Evolutionary conservation across 2,797 vertebrate species (phyloP), one percentile per base, ranked within the genome.

Genomic region (Synanceia verrucosa): DNA sequence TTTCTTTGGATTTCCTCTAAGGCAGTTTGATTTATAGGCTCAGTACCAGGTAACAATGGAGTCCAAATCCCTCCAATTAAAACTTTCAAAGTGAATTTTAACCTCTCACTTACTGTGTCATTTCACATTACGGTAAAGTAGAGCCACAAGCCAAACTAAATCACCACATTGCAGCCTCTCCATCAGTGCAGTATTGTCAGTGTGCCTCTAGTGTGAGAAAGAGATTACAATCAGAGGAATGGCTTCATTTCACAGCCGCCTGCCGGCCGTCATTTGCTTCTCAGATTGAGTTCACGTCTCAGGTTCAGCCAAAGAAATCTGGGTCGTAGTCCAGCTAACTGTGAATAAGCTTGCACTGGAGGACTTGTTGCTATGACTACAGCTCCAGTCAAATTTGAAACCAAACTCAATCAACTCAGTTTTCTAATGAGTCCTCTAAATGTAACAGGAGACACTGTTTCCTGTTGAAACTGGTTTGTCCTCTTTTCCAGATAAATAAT

Each of bases 211-310:
- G 18, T 24, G 28, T 8, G 7, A 29, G 23, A 39, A 33, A 74
- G 73, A 71, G 78, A 88, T 81, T 59, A 74, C 53, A 84, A 80
- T 86, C 81, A 85, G 43, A 65, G 36, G 29, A 75, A 36, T 29
- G 28, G 63, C 43, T 63, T 65, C 28, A 33, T 67, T 79, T 79
- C 29, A 33, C 70, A 58, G 62, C 51, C 52, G 51, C 53, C 53
- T 37, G 53, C 34, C 21, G 26, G 14, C 14, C 6, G 6, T 29
- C 37, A 28, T 58, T 58, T 43, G 1, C 29, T 12, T 43, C 18
- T 7, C 1, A 43, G 19, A 28, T 29, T 41, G 18, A 19, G 28
- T 31, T 52, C 28, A 52, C 19, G 10, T n/a, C 4, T 4, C 2
- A 6, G 34, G 21, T 57, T 57, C 34, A 5, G 12, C 9, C 4